Percentiles rank a stretch among this genome's conserved stretches.
phyloP scores from a whole-genome alignment of 2,888 invertebrate species.

The Coelopa pilipes region DNA sequence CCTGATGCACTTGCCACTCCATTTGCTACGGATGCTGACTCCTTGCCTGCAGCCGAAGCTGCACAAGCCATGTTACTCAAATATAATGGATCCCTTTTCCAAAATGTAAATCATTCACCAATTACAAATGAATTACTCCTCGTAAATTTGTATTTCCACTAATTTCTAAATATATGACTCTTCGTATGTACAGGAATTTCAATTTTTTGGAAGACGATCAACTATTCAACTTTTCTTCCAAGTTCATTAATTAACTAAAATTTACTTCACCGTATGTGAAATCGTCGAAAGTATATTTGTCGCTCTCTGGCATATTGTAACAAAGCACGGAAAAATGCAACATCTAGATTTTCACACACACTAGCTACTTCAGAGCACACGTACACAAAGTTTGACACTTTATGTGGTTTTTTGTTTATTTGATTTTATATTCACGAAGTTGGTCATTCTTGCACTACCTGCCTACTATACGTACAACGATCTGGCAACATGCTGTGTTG shows the following conservation, averaged over 20 bases:
- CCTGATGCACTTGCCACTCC: conserved; percentile 44
- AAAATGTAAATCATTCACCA: not conserved
- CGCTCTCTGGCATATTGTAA: not conserved
- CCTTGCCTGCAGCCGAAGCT: conserved; percentile 58
- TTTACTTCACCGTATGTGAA: not conserved
- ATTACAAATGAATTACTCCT: not conserved
- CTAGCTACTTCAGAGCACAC: not conserved
- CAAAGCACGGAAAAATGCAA: not conserved
- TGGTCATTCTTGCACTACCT: not conserved
- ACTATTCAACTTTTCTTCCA: conserved; percentile 11
- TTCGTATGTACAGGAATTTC: not conserved
- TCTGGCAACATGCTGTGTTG: no score
- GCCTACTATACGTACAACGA: no score
- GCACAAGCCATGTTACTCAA: conserved; percentile 61
- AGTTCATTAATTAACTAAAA: conserved; percentile 18
- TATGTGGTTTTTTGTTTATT: not conserved
- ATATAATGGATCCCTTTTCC: not conserved
- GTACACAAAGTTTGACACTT: conserved; percentile 9
- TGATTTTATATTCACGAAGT: not conserved
- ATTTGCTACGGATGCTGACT: conserved; percentile 52
- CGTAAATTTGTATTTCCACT: not conserved
- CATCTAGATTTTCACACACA: not conserved
- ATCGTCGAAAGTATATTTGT: not conserved
- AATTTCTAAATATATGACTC: not conserved
- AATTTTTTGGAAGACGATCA: not conserved